A percentile compares a stretch with the other conserved stretches of the same genome.
Conservation (phyloP, 2,113 vertebrate genomes). For the Spheniscus mendiculus region DNA sequence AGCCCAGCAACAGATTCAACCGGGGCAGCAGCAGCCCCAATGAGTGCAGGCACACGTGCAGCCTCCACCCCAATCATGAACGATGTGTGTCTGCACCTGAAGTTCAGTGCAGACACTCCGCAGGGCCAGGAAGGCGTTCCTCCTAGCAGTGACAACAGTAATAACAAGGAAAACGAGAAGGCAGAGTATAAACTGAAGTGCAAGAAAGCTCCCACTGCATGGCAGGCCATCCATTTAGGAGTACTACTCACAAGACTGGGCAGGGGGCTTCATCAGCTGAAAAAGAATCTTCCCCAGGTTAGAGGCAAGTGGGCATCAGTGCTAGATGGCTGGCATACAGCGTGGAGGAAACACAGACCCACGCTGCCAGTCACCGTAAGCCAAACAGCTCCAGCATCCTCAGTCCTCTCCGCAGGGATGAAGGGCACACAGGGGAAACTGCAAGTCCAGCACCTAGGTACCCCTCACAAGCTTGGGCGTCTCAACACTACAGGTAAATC, state of each 20-base stretch:
- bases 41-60: neutral
- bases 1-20: neutral
- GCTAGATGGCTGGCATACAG: neutral
- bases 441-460: neutral
- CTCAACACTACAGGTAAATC: neutral
- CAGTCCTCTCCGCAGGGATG: neutral
- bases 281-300: neutral
- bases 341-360: neutral
- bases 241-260: neutral
- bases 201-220: neutral
- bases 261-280: neutral
- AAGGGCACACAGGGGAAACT: neutral
- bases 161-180: neutral
- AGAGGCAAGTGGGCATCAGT: neutral
- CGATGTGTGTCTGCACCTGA: accelerated
- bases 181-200: neutral
- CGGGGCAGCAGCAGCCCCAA: neutral
- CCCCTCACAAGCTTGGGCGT: neutral
- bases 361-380: neutral
- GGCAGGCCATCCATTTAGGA: neutral
- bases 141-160: neutral
- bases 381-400: neutral
- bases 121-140: neutral
- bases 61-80: neutral
- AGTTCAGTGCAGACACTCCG: neutral